phyloP scores from a whole-genome alignment of 2,888 invertebrate genomes.

The Cataglyphis albicans region DNA sequence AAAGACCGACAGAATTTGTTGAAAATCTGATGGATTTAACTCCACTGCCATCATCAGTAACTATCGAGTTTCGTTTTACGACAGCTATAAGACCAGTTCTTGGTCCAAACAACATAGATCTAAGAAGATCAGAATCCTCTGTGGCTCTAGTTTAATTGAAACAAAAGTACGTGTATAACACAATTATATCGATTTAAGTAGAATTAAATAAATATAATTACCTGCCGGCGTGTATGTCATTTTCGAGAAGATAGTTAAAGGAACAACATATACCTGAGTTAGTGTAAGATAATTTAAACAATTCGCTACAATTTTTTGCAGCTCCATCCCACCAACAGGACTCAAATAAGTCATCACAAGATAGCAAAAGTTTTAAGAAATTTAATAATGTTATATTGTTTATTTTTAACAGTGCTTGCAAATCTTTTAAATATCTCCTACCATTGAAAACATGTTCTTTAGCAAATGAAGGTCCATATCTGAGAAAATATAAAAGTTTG shows the following conservation, averaged over 20 bases:
- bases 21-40: slow-evolving; percentile 19
- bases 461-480: slow-evolving; percentile 60
- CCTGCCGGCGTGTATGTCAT: slow-evolving; percentile 48
- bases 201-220: slow-evolving; percentile 47
- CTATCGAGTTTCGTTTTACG: slow-evolving; percentile 56
- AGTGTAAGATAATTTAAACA: slow-evolving; percentile 78
- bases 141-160: not conserved
- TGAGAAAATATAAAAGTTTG: slow-evolving; percentile 37
- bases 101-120: slow-evolving; percentile 33
- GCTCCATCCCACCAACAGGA: slow-evolving; percentile 82
- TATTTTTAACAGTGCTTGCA: slow-evolving; percentile 76
- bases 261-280: slow-evolving; percentile 84
- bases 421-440: not conserved
- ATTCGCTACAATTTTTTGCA: slow-evolving; percentile 73
- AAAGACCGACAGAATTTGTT: slow-evolving; percentile 58
- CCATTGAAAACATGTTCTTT: not conserved
- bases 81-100: slow-evolving; percentile 65
- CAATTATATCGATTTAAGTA: not conserved
- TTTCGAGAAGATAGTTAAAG: slow-evolving; percentile 81
- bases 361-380: slow-evolving; percentile 76
- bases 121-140: not conserved
- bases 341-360: slow-evolving; percentile 82
- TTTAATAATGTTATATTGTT: slow-evolving; percentile 73
- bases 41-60: not conserved
- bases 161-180: not conserved